These are phyloP conservation scores for Thymallus thymallus DNA, from an alignment of 2,113 vertebrate genomes.

Conservation along the genomic window DNA sequence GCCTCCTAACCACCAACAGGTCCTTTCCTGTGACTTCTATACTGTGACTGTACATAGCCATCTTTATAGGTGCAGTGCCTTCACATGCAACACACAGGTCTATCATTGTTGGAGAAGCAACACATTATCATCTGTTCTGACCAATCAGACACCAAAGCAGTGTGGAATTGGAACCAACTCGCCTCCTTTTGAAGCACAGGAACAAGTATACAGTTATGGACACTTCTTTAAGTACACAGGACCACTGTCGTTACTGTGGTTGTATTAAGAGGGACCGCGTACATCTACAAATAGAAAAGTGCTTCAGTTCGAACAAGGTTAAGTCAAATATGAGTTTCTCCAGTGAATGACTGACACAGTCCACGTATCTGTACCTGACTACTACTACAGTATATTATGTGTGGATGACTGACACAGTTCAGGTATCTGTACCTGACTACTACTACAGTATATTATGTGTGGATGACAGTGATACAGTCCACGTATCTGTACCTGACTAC, in stretches of 20 bases:
- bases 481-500: too few relatives aligned
- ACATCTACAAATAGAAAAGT: constrained; percentile 27
- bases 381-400: not conserved
- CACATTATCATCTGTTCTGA: not conserved
- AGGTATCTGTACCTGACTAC: too few relatives aligned
- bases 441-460: too few relatives aligned
- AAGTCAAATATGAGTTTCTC: not conserved
- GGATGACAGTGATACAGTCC: too few relatives aligned
- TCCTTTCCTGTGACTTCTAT: not conserved
- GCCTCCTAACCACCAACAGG: not conserved
- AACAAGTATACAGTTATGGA: constrained; percentile 1
- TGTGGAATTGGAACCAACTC: not conserved
- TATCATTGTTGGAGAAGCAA: constrained; percentile 7
- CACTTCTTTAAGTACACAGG: constrained; percentile 28
- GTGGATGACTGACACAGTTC: too few relatives aligned
- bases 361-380: not conserved
- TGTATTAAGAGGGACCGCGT: not conserved
- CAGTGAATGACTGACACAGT: not conserved
- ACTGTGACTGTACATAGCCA: constrained; percentile 13
- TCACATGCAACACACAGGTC: constrained; percentile 9
- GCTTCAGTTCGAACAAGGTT: constrained; percentile 19
- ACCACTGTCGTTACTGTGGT: constrained; percentile 21
- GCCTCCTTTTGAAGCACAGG: not conserved
- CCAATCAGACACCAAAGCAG: not conserved
- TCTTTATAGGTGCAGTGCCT: too few relatives aligned